Conservation (phyloP, 2,797 vertebrate species). For the Argentina silus region DNA sequence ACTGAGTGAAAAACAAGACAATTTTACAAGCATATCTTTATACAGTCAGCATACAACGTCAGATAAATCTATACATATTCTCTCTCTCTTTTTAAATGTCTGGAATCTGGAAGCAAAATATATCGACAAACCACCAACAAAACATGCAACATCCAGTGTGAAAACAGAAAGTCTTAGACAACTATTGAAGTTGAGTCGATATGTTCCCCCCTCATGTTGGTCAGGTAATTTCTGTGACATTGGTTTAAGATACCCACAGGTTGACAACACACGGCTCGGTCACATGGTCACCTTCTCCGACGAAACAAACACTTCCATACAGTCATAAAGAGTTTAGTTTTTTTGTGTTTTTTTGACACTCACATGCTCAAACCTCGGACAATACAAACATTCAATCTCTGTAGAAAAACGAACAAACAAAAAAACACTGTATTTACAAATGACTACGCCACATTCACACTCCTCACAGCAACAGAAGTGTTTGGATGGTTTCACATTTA, state of each 20-base stretch:
- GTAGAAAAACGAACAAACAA: slow-evolving; percentile 82
- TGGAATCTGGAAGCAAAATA: slow-evolving; percentile 80
- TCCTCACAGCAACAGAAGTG: slow-evolving; percentile 75
- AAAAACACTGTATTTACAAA: slow-evolving; percentile 88
- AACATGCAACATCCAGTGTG: slow-evolving; percentile 95
- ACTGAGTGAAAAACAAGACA: slow-evolving; percentile 93
- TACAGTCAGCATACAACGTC: slow-evolving; percentile 84
- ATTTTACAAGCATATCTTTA: slow-evolving; percentile 94
- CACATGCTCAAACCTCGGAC: slow-evolving; percentile 91
- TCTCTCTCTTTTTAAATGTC: slow-evolving; percentile 79
- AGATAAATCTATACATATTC: slow-evolving; percentile 85
- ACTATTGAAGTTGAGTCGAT: slow-evolving; percentile 72
- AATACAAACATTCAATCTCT: slow-evolving; percentile 84
- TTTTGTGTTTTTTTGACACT: slow-evolving; percentile 74
- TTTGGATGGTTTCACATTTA: slow-evolving; percentile 77
- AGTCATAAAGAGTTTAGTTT: slow-evolving; percentile 63
- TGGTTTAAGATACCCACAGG: slow-evolving; percentile 78
- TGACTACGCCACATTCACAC: slow-evolving; percentile 84
- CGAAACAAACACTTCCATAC: slow-evolving; percentile 85
- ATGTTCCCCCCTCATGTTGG: slow-evolving; percentile 69
- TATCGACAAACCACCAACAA: slow-evolving; percentile 87
- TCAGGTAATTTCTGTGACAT: slow-evolving; percentile 70
- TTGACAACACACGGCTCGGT: slow-evolving; percentile 83
- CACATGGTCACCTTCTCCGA: slow-evolving; percentile 82
- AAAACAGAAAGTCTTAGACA: slow-evolving; percentile 87